Base-by-base conservation (phyloP, 2,888 invertebrate species). In the Melieria picta region DNA sequence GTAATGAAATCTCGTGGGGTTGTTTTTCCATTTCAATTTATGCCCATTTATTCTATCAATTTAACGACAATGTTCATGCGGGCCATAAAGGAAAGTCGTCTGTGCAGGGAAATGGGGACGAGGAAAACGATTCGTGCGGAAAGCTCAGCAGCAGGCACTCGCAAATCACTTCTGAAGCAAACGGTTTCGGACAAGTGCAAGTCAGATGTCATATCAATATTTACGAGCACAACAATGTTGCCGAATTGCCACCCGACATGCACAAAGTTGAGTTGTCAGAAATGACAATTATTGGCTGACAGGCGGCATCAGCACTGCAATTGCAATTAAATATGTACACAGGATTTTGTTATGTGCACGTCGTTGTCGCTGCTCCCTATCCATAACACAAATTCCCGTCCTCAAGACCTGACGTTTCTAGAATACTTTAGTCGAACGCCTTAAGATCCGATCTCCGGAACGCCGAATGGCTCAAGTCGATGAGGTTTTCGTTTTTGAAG, bases 161-260 rank as follows among this genome's bases (percentile, higher is more conserved):
- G 30, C 60, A 52, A 66, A 10, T 66, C 46, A 42, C 47, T 42
- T 65, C 46, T 62, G 57, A 9, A 50, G 52, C 48, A 69, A 60
- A 69, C 50, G 57, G 48, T 69, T 65, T 64, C 50, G 45, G 66
- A 73, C 72, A 67, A 64, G 67, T 67, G 61, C 52, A 71, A 67
- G 66, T 70, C 67, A 73, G 61, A 71, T 71, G 73, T 73, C 70
- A 73, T 62, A 66, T 73, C 66, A 73, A 73, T 66, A 55, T 70
- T 62, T 61, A 52, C 58, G 65, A 47, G 30, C 58, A 61, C 45
- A n/a, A n/a, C 50, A 16, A 13, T n/a, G 10, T 10, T 52, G 52
- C 48, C 56, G 42, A 58, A 70, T 65, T 65, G 69, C 63, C 64
- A 69, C 65, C 66, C 66, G 71, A 71, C 73, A 71, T 65, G 63